phyloP scores from a whole-genome alignment of 2,888 invertebrate genomes.

The Hemithea aestivaria region DNA sequence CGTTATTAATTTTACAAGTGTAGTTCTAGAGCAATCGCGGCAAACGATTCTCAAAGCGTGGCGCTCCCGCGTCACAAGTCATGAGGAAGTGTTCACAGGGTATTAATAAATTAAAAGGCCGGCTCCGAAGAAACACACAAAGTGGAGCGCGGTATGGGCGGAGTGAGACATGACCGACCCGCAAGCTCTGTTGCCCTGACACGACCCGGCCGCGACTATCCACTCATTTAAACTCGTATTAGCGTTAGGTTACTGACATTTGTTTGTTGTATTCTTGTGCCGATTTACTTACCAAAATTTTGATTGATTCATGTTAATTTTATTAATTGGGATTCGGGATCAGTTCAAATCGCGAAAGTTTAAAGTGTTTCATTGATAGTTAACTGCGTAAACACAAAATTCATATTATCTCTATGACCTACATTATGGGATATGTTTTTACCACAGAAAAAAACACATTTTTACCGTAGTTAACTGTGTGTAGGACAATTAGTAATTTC shows the following conservation, averaged over 20 bases:
- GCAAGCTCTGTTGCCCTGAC: constrained; percentile 51
- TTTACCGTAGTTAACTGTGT: too few species aligned
- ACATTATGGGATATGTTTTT: too few species aligned
- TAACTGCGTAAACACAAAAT: too few species aligned
- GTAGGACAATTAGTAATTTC: too few species aligned
- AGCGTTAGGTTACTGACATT: constrained; percentile 29
- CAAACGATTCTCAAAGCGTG: neutral
- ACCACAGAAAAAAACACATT: too few species aligned
- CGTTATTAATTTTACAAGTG: too few species aligned
- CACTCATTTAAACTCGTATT: constrained; percentile 43
- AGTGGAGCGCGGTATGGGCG: constrained; percentile 58
- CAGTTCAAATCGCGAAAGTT: neutral
- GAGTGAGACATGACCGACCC: constrained; percentile 59
- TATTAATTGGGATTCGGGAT: too few species aligned
- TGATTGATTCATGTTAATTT: too few species aligned
- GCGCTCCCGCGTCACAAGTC: neutral
- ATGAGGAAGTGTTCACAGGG: constrained; percentile 25
- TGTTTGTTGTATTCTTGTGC: constrained; percentile 16
- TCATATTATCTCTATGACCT: too few species aligned
- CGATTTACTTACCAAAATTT: too few species aligned
- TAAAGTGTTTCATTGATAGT: too few species aligned
- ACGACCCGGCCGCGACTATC: constrained; percentile 46
- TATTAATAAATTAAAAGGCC: constrained; percentile 28
- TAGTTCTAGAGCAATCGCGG: too few species aligned
- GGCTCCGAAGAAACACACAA: constrained; percentile 32